Base-by-base conservation (phyloP, 92 coral and sea anemone species). In the Muricea muricata region DNA sequence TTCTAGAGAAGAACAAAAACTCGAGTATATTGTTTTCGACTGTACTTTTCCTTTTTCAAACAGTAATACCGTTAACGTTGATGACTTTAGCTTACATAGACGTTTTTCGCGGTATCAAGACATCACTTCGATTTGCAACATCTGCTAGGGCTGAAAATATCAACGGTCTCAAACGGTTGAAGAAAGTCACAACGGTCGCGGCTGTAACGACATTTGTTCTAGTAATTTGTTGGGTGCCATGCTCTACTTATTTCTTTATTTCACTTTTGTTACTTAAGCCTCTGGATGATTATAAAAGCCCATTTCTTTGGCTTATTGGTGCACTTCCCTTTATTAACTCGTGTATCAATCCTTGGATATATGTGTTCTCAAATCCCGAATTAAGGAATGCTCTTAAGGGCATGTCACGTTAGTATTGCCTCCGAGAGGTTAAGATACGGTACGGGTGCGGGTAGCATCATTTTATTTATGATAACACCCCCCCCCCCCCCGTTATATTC, bases 31-130 rank as follows among this genome's bases (percentile, higher is more conserved):
- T 11, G 29, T 31, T 57, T 57, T 21, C 66, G 28, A 24, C 14
- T 57, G 66, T 1, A 21, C 18, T 20, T 0, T 20, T 57, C 24
- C 3, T 61, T 18, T 18, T 48, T 48, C 33, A 78, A 12, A 32
- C 85, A 11, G 24, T 73, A 10, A 35, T 76, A 83, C 91, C 98
- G 79, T 83, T 89, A 48, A 78, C 87, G 17, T 94, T 57, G 12
- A 57, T 21, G 20, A 57, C 66, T 9, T 3, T 57, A 1, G 32
- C 66, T n/a, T 57, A 26, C 66, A 31, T 57, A 3, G 56, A 48
- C 10, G 18, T n/a, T n/a, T 57, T 57, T 57, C 66, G 66, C 12
- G 66, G 66, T 20, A 57, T 57, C 66, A 26, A 24, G 31, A 24
- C 32, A 13, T 57, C 66, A 57, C 28, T 57, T 6, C 7, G 66